Evolutionary conservation across 2,113 vertebrate genomes (phyloP).

Genomic region (Polypterus bichir): DNA sequence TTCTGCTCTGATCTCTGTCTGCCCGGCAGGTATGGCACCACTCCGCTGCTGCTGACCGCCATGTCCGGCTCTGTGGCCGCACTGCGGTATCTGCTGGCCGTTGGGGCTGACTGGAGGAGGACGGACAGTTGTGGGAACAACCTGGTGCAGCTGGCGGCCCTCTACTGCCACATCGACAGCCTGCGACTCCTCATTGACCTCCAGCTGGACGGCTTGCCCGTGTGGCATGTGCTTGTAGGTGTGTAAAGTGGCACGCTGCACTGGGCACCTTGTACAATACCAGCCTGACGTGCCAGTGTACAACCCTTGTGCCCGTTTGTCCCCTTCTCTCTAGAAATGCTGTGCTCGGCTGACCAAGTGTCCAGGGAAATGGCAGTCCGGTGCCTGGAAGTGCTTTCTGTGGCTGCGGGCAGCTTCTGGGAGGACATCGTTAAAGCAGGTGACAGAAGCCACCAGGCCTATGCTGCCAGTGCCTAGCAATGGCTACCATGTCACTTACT

Average conservation of each 20-base stretch:
- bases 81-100: conserved; percentile 44
- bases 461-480: not conserved
- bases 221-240: conserved; percentile 56
- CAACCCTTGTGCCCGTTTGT: not conserved
- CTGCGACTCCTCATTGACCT: conserved; percentile 43
- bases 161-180: conserved; percentile 50
- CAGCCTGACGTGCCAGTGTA: not conserved
- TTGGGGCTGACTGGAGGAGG: conserved; percentile 46
- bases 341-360: conserved; percentile 31
- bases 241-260: conserved; percentile 18
- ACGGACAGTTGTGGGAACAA: conserved; percentile 51
- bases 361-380: conserved; percentile 45
- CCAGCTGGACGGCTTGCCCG: conserved; percentile 43
- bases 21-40: conserved; percentile 38
- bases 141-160: conserved; percentile 45
- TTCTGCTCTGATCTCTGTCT: not conserved
- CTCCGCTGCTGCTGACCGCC: conserved; percentile 48
- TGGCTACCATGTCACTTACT: not conserved
- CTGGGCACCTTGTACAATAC: not conserved
- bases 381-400: conserved; percentile 54
- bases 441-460: conserved; percentile 17
- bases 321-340: conserved; percentile 42
- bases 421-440: conserved; percentile 48
- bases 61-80: conserved; percentile 48
- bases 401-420: conserved; percentile 44